phyloP scores from a whole-genome alignment of 2,888 invertebrate species.

The Netelia fuscicornis region DNA sequence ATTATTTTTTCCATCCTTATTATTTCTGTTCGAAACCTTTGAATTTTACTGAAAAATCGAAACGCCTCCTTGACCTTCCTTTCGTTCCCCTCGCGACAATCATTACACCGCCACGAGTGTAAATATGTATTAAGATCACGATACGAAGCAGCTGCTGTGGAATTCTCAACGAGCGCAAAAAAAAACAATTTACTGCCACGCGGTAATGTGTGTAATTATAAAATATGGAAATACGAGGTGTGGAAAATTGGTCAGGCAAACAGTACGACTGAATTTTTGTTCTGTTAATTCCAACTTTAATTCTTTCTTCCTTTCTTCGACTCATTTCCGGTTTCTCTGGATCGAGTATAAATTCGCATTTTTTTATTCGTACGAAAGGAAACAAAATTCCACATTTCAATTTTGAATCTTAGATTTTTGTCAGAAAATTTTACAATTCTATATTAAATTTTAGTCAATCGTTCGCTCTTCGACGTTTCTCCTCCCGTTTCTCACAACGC shows the following conservation, averaged over 20 bases:
- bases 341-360: neutral
- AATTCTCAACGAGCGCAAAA: neutral
- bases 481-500: no score
- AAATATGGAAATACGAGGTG: neutral
- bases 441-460: no score
- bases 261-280: neutral
- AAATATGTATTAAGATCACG: slow-evolving; percentile 43
- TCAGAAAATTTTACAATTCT: no score
- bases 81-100: slow-evolving; percentile 13
- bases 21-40: slow-evolving; percentile 23
- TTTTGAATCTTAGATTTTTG: no score
- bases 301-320: neutral
- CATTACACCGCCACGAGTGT: slow-evolving; percentile 24
- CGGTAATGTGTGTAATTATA: neutral
- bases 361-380: neutral
- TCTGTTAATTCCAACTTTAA: neutral
- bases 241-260: neutral
- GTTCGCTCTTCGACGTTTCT: no score
- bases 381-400: no score
- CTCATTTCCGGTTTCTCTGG: neutral
- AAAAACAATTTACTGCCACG: neutral
- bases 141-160: neutral
- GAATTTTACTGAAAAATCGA: slow-evolving; percentile 45
- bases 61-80: slow-evolving; percentile 53
- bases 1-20: slow-evolving; percentile 27